Evolutionary conservation across 2,797 vertebrate species (phyloP).

Genomic region (Calcarius lapponicus): DNA sequence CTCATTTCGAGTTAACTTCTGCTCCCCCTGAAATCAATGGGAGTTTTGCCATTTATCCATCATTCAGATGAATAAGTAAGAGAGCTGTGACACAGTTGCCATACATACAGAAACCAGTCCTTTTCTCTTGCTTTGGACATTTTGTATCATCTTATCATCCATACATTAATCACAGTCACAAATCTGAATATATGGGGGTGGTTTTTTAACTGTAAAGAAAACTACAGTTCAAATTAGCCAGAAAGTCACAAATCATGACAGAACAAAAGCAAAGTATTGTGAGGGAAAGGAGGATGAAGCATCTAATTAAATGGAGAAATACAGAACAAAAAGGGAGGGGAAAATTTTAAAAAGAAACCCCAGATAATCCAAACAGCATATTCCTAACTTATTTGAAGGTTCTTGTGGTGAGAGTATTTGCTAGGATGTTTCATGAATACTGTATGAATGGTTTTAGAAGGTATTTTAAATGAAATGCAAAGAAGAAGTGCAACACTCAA

Average conservation of each 20-base stretch:
- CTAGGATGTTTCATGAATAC: background rate
- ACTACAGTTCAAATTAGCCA: background rate
- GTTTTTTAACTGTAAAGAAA: constrained; percentile 3
- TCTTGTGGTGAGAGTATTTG: background rate
- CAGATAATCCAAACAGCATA: background rate
- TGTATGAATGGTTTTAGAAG: background rate
- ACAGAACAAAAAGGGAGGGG: background rate
- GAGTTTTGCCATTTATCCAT: constrained; percentile 42
- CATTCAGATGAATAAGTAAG: constrained; percentile 24
- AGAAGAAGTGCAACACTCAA: background rate
- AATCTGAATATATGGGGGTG: background rate
- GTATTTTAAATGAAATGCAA: background rate
- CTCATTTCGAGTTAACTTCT: constrained; percentile 43
- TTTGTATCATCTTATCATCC: background rate
- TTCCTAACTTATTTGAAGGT: background rate
- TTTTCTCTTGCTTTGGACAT: background rate
- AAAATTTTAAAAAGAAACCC: background rate
- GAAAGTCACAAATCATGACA: background rate
- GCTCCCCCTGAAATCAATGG: constrained; percentile 14
- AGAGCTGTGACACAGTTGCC: background rate
- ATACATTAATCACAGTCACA: background rate
- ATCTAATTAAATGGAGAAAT: background rate
- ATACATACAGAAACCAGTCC: background rate
- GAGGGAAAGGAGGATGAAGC: background rate
- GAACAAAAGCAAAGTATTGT: background rate